phyloP scores from a whole-genome alignment of 2,797 vertebrate genomes.

The Ceyx erithaca region DNA sequence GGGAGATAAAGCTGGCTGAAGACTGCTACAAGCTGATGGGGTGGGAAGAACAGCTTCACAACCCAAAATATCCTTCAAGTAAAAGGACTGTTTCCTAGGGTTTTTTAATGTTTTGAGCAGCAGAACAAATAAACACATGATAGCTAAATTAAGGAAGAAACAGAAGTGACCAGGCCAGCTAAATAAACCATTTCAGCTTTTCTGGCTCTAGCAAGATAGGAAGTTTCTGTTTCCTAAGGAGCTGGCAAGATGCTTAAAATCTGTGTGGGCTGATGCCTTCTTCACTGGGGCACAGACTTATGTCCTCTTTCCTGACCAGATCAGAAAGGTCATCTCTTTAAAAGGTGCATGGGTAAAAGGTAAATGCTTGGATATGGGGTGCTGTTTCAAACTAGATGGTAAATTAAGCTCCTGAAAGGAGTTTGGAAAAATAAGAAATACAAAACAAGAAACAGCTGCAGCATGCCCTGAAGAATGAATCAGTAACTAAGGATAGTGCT shows the following conservation, averaged over 20 bases:
- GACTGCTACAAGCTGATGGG: background rate
- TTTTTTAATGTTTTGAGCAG: slow-evolving; percentile 16
- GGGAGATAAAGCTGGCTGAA: background rate
- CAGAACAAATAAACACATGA: background rate
- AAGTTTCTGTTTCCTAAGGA: slow-evolving; percentile 26
- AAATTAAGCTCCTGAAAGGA: background rate
- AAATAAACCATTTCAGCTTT: slow-evolving; percentile 21
- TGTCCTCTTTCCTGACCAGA: background rate
- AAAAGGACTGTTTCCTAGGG: background rate
- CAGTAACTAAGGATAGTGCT: background rate
- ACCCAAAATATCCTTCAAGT: background rate
- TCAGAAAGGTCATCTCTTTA: background rate
- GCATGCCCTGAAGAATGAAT: background rate
- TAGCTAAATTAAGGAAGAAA: slow-evolving; percentile 50
- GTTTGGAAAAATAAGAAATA: background rate
- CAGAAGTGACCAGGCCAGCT: slow-evolving; percentile 15
- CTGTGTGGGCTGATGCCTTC: background rate
- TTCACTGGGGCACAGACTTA: background rate
- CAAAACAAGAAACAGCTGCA: background rate
- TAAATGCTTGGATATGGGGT: background rate
- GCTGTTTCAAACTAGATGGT: background rate
- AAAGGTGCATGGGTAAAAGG: background rate
- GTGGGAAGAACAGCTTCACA: background rate
- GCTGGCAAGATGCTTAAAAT: background rate
- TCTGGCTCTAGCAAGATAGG: slow-evolving; percentile 24